Base-by-base conservation (phyloP, 2,888 invertebrate species). In the Watsonalla cultraria region DNA sequence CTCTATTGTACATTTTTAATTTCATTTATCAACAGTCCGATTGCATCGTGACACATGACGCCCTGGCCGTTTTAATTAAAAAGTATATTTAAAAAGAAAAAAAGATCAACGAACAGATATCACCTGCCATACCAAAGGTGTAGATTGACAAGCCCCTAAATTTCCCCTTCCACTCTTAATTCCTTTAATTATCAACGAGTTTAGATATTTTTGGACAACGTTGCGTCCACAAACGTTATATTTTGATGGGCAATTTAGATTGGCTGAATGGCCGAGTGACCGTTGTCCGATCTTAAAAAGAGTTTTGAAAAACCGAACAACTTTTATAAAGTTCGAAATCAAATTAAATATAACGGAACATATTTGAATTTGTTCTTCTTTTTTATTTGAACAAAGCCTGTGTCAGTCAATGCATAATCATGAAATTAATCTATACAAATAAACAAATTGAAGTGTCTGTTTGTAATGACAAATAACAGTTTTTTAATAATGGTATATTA, bases 61-160 rank as follows among this genome's bases (percentile, higher is more conserved):
- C 82, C 70, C 69, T 75, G 75, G 77, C 73, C 74, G 64, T 70
- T 74, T 72, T 71, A 68, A 78, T 84, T 81, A 82, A 83, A 49
- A 49, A 49, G 15, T 37, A 49, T 37, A 49, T 49, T 82, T 78
- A 77, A 80, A 78, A 76, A 76, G 70, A 62, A 60, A 74, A 79
- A 72, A 75, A 78, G 77, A 80, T 72, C 66, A 69, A 66, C 68
- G 67, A 61, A 50, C 69, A 61, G 74, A 78, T 75, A 78, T 82
- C 89, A 89, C 89, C 89, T 90, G 88, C 83, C 84, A 82, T 79
- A 77, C 71, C 57, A 76, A 87, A 87, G 88, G 88, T 88, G 89
- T 84, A 83, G 82, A 83, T 86, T 82, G 79, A 78, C 72, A 64
- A 70, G 75, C 74, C 82, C 85, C 82, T 80, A 84, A 87, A 84